Conservation (phyloP, 1,140 invertebrate genomes). For the Atta cephalotes region DNA sequence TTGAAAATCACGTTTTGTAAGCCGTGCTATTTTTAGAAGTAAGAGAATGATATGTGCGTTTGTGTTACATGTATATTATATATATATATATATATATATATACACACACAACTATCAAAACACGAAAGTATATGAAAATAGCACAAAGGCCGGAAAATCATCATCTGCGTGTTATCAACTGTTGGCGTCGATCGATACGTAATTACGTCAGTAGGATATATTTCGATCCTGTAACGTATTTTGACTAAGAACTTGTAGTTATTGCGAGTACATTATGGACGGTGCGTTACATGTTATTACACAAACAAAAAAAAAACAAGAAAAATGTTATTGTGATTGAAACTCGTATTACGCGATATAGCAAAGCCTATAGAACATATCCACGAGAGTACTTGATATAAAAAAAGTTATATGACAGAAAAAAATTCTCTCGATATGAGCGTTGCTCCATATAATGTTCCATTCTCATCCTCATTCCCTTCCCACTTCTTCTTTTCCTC, state of each 20-base stretch:
- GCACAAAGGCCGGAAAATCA: conserved; percentile 50
- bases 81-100: not conserved
- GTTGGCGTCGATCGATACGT: conserved; percentile 43
- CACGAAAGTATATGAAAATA: conserved; percentile 52
- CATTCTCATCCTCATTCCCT: not conserved
- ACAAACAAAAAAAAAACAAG: conserved; percentile 22
- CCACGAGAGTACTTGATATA: conserved; percentile 1
- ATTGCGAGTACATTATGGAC: not conserved
- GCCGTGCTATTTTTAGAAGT: too few relatives aligned
- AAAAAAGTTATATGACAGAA: not conserved
- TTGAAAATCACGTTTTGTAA: too few relatives aligned
- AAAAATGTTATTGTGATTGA: conserved; percentile 48
- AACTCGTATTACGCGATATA: conserved; percentile 13
- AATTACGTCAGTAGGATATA: conserved; percentile 9
- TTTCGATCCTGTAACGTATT: conserved; percentile 14
- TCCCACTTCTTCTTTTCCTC: too few relatives aligned
- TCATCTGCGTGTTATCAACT: conserved; percentile 37
- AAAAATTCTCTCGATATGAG: conserved; percentile 13
- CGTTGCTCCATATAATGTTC: not conserved
- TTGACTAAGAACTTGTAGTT: conserved; percentile 27
- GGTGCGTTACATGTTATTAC: conserved; percentile 10
- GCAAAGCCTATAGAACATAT: conserved; percentile 5
- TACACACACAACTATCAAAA: not conserved
- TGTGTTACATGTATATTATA: too few relatives aligned
- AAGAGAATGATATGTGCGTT: too few relatives aligned